phyloP scores from a whole-genome alignment of 2,797 vertebrate genomes.

The Ispidina lecontei region DNA sequence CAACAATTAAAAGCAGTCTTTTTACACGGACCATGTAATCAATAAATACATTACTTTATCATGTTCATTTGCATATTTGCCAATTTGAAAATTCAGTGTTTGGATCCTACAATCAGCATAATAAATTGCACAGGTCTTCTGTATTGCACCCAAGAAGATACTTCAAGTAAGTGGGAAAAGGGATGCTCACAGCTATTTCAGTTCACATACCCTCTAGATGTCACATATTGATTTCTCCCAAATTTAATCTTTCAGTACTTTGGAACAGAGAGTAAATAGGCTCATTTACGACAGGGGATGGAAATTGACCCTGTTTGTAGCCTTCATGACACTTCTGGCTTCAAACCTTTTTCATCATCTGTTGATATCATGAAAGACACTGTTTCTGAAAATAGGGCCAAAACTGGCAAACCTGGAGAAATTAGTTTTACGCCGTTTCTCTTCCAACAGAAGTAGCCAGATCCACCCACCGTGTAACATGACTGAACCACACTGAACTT shows the following conservation, averaged over 20 bases:
- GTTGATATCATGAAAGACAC: not conserved
- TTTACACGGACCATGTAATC: not conserved
- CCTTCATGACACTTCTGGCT: not conserved
- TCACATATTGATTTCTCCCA: constrained; percentile 32
- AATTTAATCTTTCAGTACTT: constrained; percentile 44
- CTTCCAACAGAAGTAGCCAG: not conserved
- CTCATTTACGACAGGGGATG: not conserved
- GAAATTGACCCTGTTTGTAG: not conserved
- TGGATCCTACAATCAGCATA: not conserved
- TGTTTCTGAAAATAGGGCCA: not conserved
- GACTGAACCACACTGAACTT: not conserved
- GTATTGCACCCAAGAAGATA: not conserved
- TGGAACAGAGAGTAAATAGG: constrained; percentile 27
- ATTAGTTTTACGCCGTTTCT: not conserved
- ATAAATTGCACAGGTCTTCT: not conserved
- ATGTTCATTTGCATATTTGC: not conserved
- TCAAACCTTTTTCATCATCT: not conserved
- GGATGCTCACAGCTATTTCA: constrained; percentile 12
- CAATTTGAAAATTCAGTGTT: not conserved
- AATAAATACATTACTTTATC: not conserved
- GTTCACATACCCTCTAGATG: constrained; percentile 20
- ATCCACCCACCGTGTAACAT: not conserved
- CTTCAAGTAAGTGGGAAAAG: not conserved
- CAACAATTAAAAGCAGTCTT: not conserved
- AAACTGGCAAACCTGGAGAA: not conserved